phyloP scores from a whole-genome alignment of 2,888 invertebrate genomes.

The Latrodectus elegans region DNA sequence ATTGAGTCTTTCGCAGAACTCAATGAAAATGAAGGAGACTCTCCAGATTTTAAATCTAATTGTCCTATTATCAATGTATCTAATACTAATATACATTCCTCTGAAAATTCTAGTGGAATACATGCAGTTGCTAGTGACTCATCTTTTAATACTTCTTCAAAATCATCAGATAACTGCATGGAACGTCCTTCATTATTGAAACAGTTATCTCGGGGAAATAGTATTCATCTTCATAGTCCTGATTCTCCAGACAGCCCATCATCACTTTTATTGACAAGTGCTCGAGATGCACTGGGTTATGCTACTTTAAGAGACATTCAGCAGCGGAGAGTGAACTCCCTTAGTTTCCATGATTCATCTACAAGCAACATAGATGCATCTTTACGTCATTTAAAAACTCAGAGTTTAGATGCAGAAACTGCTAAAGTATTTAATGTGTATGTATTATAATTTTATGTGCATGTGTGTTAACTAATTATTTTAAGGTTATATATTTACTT shows the following conservation, averaged over 20 bases:
- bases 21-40: constrained; percentile 75
- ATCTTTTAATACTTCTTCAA: constrained; percentile 73
- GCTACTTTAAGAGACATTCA: constrained; percentile 75
- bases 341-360: constrained; percentile 70
- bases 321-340: constrained; percentile 71
- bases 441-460: neutral
- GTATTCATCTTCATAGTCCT: constrained; percentile 45
- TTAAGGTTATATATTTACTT: too few relatives aligned
- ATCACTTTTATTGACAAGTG: constrained; percentile 72
- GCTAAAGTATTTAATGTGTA: constrained; percentile 54
- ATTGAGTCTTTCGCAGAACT: constrained; percentile 73
- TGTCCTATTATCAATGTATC: constrained; percentile 80
- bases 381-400: constrained; percentile 62
- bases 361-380: constrained; percentile 39
- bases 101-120: constrained; percentile 85
- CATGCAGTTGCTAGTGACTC: constrained; percentile 92
- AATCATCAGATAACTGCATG: constrained; percentile 75
- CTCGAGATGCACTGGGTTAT: constrained; percentile 75
- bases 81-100: constrained; percentile 67
- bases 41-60: constrained; percentile 85
- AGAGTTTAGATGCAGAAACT: constrained; percentile 69
- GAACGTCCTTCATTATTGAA: constrained; percentile 45
- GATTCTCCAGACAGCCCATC: constrained; percentile 57
- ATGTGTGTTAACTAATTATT: neutral
- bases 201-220: constrained; percentile 39